Conservation (phyloP, 2,888 invertebrate species). For the Amiota minor region DNA sequence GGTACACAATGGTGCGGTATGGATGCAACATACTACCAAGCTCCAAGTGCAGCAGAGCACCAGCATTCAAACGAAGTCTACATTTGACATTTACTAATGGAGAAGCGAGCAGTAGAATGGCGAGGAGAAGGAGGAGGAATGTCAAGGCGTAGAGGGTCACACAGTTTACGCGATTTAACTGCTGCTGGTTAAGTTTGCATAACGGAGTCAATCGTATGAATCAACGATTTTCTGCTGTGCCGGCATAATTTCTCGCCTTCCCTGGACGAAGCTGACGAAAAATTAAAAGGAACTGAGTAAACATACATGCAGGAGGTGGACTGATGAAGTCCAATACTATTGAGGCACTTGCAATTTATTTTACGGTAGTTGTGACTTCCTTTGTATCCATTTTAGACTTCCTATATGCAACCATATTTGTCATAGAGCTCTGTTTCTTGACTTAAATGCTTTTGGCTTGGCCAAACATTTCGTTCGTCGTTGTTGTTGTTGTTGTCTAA, state of each 20-base stretch:
- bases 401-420: not conserved
- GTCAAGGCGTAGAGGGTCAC: constrained; percentile 47
- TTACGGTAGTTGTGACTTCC: not conserved
- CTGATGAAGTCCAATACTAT: not conserved
- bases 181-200: constrained; percentile 59
- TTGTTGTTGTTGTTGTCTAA: no score
- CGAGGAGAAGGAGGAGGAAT: not conserved
- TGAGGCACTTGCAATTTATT: not conserved
- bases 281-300: constrained; percentile 36
- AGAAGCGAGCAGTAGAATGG: not conserved
- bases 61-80: constrained; percentile 12
- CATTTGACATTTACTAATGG: not conserved
- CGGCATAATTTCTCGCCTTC: constrained; percentile 58
- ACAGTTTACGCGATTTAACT: constrained; percentile 63
- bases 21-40: not conserved
- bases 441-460: constrained; percentile 17
- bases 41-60: no score
- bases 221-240: constrained; percentile 62
- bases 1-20: constrained; percentile 5
- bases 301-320: constrained; percentile 14
- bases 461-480: not conserved
- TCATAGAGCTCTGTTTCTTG: constrained; percentile 8
- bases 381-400: not conserved
- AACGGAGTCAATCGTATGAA: constrained; percentile 64
- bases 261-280: constrained; percentile 29